Evolutionary conservation across 2,113 vertebrate genomes (phyloP).

Genomic region (Catharus minimus): DNA sequence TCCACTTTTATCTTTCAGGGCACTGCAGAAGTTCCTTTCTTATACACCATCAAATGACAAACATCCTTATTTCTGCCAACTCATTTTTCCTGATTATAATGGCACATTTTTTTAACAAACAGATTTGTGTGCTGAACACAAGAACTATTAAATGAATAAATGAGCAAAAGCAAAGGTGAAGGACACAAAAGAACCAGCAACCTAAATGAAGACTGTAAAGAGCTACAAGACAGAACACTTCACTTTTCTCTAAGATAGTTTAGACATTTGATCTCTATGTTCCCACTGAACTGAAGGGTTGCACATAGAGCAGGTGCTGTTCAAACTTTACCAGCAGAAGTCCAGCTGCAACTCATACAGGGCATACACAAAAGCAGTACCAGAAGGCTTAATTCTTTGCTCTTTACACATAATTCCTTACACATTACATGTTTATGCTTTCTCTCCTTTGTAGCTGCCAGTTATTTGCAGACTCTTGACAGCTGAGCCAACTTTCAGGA

Average conservation of each 20-base stretch:
- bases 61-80: neutral
- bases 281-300: neutral
- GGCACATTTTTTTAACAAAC: neutral
- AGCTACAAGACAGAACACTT: neutral
- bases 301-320: neutral
- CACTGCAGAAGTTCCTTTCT: neutral
- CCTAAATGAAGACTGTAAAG: neutral
- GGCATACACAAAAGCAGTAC: neutral
- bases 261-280: neutral
- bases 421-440: neutral
- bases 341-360: neutral
- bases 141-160: neutral
- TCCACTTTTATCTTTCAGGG: neutral
- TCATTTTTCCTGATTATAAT: neutral
- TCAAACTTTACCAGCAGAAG: neutral
- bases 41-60: neutral
- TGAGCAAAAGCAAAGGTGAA: neutral
- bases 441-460: neutral
- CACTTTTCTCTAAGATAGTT: neutral
- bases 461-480: neutral
- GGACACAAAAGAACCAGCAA: neutral
- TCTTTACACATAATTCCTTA: neutral
- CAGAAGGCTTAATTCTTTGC: neutral
- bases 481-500: neutral
- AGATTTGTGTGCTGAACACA: neutral